Percentiles rank a stretch among this genome's conserved stretches.
Evolutionary conservation across 2,797 vertebrate genomes (phyloP).

Genomic region (Mionectes olivaceus): DNA sequence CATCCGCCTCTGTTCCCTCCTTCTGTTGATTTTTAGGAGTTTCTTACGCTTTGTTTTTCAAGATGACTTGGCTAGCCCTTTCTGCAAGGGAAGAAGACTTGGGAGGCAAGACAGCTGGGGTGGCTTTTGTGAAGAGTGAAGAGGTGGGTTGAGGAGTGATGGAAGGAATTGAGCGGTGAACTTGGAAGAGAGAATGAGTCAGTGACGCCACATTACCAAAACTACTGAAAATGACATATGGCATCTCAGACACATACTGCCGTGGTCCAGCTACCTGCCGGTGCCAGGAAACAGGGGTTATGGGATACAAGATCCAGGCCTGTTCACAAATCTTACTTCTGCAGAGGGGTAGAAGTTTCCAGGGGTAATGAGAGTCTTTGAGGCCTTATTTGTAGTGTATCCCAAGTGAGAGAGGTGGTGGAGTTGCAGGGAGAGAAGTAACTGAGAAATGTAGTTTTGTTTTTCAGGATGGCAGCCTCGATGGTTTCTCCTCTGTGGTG

Average conservation of each 20-base stretch:
- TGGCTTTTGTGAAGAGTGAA: neutral
- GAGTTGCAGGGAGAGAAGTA: neutral
- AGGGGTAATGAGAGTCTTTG: neutral
- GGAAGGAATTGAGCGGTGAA: neutral
- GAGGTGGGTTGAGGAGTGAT: neutral
- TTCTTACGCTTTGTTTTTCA: neutral
- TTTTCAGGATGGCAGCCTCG: slow-evolving; percentile 96
- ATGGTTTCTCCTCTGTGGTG: slow-evolving; percentile 97
- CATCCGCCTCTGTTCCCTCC: neutral
- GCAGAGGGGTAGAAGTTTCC: neutral
- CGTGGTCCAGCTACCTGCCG: neutral
- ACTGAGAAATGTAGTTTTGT: slow-evolving; percentile 17
- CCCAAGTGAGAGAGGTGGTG: neutral
- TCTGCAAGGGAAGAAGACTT: neutral
- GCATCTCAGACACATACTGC: neutral
- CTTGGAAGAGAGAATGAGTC: neutral
- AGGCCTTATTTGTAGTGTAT: neutral
- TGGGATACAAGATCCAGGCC: neutral
- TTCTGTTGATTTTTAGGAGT: neutral
- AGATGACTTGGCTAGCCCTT: neutral
- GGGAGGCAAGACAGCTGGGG: neutral
- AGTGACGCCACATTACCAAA: neutral
- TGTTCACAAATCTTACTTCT: neutral
- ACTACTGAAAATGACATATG: neutral
- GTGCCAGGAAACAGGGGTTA: neutral